These are phyloP conservation scores for Scalopus aquaticus DNA, from an alignment of 2,113 vertebrate genomes.

Conservation along the genomic window DNA sequence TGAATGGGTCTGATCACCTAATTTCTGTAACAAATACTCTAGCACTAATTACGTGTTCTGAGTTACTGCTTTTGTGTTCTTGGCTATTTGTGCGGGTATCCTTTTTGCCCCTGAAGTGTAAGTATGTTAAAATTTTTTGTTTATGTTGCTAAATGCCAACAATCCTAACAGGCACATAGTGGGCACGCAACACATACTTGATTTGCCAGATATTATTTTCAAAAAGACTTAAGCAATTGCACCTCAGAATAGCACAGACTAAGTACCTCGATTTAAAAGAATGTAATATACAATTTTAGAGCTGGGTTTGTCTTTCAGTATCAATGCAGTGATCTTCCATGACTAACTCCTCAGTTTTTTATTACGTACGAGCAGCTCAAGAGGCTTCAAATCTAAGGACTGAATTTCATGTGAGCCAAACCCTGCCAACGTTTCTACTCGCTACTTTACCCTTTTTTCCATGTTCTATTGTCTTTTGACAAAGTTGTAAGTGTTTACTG, in stretches of 20 bases:
- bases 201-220: neutral
- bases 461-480: slow-evolving; percentile 73
- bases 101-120: slow-evolving; percentile 14
- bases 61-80: neutral
- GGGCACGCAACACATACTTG: neutral
- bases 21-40: neutral
- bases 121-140: slow-evolving; percentile 36
- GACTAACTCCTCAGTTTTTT: slow-evolving; percentile 92
- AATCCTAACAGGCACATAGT: neutral
- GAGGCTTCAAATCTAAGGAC: slow-evolving; percentile 92
- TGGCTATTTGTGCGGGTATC: neutral
- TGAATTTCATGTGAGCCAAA: slow-evolving; percentile 39
- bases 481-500: slow-evolving; percentile 55
- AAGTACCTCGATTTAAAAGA: slow-evolving; percentile 46
- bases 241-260: slow-evolving; percentile 13
- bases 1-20: slow-evolving; percentile 35
- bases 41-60: neutral
- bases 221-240: neutral
- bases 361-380: slow-evolving; percentile 98
- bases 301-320: slow-evolving; percentile 33
- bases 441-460: slow-evolving; percentile 55
- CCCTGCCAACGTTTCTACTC: slow-evolving; percentile 61
- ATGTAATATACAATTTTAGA: slow-evolving; percentile 19
- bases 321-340: slow-evolving; percentile 82
- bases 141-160: slow-evolving; percentile 24